phyloP scores from a whole-genome alignment of 2,113 vertebrate genomes.

The Seriola aureovittata region DNA sequence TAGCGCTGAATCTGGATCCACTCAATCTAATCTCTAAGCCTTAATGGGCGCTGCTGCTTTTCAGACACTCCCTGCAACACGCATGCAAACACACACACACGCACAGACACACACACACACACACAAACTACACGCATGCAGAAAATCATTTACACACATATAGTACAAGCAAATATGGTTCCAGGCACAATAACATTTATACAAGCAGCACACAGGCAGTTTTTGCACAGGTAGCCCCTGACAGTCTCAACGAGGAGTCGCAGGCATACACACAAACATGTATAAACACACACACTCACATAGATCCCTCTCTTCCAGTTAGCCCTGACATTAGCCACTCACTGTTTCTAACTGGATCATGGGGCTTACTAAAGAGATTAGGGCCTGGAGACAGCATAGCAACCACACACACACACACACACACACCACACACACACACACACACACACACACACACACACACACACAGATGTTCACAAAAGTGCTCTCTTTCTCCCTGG shows the following conservation, averaged over 20 bases:
- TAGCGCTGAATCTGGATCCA: constrained; percentile 71
- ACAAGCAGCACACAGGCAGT: constrained; percentile 27
- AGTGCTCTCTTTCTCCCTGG: constrained; percentile 29
- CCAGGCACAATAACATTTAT: constrained; percentile 42
- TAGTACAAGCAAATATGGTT: constrained; percentile 18
- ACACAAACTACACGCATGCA: constrained; percentile 1
- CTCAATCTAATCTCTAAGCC: constrained; percentile 73
- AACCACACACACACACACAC: constrained; percentile 58
- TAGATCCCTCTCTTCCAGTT: constrained; percentile 89
- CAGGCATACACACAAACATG: constrained; percentile 33
- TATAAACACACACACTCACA: constrained; percentile 33
- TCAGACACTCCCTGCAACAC: constrained; percentile 64
- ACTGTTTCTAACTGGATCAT: constrained; percentile 93
- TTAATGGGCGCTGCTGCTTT: constrained; percentile 70
- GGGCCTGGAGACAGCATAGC: constrained; percentile 82
- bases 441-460: neutral
- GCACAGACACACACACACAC: neutral
- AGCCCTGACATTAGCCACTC: constrained; percentile 91
- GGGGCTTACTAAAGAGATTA: constrained; percentile 95
- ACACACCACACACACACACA: constrained; percentile 30
- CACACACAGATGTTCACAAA: constrained; percentile 28
- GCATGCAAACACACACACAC: constrained; percentile 4
- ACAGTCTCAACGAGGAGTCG: constrained; percentile 30
- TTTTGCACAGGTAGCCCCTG: constrained; percentile 29
- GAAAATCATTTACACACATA: constrained; percentile 2